These are phyloP conservation scores for Prosapia bicincta DNA, from an alignment of 2,888 invertebrate species.

Conservation along the genomic window DNA sequence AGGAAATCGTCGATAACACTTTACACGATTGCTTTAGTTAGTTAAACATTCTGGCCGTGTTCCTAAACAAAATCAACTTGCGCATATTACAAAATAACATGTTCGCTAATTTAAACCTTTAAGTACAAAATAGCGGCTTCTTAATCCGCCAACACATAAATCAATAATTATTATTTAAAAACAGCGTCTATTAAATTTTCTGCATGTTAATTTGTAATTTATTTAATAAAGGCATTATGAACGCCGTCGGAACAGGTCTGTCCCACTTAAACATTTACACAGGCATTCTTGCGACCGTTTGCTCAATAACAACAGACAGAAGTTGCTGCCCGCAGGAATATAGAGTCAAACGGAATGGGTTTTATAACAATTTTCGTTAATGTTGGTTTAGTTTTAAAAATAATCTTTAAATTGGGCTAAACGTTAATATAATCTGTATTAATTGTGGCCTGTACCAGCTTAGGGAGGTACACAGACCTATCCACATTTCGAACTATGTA, in stretches of 20 bases:
- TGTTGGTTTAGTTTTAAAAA: too few species aligned
- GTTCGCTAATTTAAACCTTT: not conserved
- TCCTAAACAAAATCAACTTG: not conserved
- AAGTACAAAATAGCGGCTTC: not conserved
- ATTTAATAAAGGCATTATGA: not conserved
- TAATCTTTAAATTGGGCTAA: too few species aligned
- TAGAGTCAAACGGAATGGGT: too few species aligned
- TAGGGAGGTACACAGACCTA: too few species aligned
- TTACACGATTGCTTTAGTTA: too few species aligned
- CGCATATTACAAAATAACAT: not conserved
- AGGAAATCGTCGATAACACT: too few species aligned
- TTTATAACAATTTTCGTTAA: too few species aligned
- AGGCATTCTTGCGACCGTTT: not conserved
- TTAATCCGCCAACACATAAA: not conserved
- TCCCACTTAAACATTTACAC: not conserved
- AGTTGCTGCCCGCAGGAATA: too few species aligned
- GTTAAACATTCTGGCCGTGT: too few species aligned
- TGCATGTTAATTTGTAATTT: not conserved
- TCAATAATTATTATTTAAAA: not conserved
- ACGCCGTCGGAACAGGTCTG: not conserved
- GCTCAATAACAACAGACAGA: not conserved
- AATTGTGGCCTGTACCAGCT: too few species aligned
- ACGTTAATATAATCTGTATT: too few species aligned
- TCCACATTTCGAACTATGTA: too few species aligned
- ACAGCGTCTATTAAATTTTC: not conserved